Evolutionary conservation across 2,888 invertebrate genomes (phyloP).

Genomic region (Acronicta aceris): DNA sequence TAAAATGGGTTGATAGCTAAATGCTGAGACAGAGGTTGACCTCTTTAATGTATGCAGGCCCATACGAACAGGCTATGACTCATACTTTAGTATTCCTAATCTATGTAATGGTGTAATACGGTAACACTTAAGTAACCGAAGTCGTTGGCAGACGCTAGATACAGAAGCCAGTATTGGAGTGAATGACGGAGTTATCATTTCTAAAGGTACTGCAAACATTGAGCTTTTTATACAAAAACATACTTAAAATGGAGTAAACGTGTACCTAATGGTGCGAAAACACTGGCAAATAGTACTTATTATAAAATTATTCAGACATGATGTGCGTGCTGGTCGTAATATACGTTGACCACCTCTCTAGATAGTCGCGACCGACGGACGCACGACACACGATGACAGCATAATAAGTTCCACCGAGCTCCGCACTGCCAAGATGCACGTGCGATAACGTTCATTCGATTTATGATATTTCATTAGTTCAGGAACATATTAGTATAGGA

Average conservation of each 20-base stretch:
- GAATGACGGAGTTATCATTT: slow-evolving; percentile 5
- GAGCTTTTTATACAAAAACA: slow-evolving; percentile 2
- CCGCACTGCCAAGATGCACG: slow-evolving; percentile 75
- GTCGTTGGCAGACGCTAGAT: not conserved
- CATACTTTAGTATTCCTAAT: no score
- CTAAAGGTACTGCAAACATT: not conserved
- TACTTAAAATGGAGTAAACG: slow-evolving; percentile 15
- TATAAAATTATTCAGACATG: slow-evolving; percentile 64
- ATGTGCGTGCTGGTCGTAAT: slow-evolving; percentile 66
- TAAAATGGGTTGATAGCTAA: no score
- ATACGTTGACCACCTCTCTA: slow-evolving; percentile 75
- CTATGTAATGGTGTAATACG: not conserved
- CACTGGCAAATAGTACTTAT: slow-evolving; percentile 30
- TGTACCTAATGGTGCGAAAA: slow-evolving; percentile 14
- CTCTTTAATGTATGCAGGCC: not conserved
- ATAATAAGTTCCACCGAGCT: slow-evolving; percentile 72
- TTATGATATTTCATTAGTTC: slow-evolving; percentile 65
- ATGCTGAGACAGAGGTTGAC: not conserved
- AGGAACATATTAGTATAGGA: slow-evolving; percentile 31
- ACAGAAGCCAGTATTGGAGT: not conserved
- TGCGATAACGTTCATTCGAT: slow-evolving; percentile 75
- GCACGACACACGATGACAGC: slow-evolving; percentile 72
- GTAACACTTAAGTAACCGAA: not conserved
- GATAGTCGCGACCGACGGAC: slow-evolving; percentile 67
- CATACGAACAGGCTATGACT: not conserved